A percentile compares a stretch with the other conserved stretches of the same genome.
These are phyloP conservation scores for Enteromius anoplus DNA, from an alignment of 2,797 vertebrate species.

Conservation along the genomic window DNA sequence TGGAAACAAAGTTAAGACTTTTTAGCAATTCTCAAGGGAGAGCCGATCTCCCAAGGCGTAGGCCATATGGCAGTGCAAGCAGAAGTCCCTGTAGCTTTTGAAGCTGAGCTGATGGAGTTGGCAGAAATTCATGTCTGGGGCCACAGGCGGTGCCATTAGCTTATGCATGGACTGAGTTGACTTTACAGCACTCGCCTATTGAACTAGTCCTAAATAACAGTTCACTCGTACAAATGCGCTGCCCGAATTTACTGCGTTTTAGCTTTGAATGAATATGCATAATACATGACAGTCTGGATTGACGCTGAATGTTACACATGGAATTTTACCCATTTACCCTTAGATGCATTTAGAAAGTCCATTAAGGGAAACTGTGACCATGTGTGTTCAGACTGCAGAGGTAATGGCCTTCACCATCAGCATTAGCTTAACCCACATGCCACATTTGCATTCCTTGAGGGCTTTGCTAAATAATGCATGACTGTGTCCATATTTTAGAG, in stretches of 20 bases:
- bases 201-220: conserved; percentile 23
- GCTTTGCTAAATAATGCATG: conserved; percentile 50
- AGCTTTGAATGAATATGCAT: background rate
- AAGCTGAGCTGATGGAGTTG: conserved; percentile 56
- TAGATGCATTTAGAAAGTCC: conserved; percentile 34
- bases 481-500: conserved; percentile 21
- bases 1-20: conserved; percentile 31
- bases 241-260: background rate
- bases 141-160: conserved; percentile 31
- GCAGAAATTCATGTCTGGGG: conserved; percentile 56
- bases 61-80: conserved; percentile 65
- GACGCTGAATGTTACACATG: background rate
- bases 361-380: background rate
- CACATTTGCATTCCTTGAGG: conserved; percentile 48
- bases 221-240: conserved; percentile 4
- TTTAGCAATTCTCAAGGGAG: conserved; percentile 28
- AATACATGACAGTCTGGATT: conserved; percentile 10
- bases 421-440: conserved; percentile 31
- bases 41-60: background rate
- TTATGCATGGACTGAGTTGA: conserved; percentile 41
- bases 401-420: conserved; percentile 20
- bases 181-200: background rate
- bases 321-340: background rate
- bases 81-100: conserved; percentile 57
- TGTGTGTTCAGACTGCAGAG: conserved; percentile 11